Percentiles rank a stretch among this genome's conserved stretches.
These are phyloP conservation scores for Athripsodes cinereus DNA, from an alignment of 2,888 invertebrate genomes.

Conservation along the genomic window DNA sequence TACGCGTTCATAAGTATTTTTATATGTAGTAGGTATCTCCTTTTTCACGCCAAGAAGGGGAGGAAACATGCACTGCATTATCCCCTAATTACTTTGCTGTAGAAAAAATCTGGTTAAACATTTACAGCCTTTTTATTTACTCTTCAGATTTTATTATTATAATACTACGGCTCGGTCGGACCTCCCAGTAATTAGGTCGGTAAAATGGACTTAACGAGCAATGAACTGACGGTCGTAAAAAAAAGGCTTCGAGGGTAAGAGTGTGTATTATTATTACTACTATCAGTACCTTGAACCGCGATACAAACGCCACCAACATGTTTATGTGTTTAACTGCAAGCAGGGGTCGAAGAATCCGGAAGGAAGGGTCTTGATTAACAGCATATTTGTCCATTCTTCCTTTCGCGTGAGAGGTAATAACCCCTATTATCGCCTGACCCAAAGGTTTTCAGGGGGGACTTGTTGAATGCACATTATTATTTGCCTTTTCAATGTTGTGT, in stretches of 20 bases:
- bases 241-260: conserved; percentile 18
- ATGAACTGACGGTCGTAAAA: conserved; percentile 25
- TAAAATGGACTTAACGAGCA: conserved; percentile 27
- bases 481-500: conserved; percentile 5
- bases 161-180: conserved; percentile 5
- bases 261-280: background rate
- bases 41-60: too few species aligned
- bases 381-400: conserved; percentile 19
- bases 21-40: too few species aligned
- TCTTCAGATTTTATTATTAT: conserved; percentile 3
- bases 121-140: conserved; percentile 6
- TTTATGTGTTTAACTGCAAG: too few species aligned
- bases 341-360: conserved; percentile 8
- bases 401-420: conserved; percentile 15
- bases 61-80: background rate
- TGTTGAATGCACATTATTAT: conserved; percentile 20
- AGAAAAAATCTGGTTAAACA: background rate
- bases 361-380: conserved; percentile 22
- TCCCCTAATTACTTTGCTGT: background rate
- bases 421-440: conserved; percentile 17
- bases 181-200: conserved; percentile 25
- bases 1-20: too few species aligned
- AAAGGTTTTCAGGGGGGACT: conserved; percentile 6
- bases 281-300: background rate
- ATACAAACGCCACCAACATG: too few species aligned